Evolutionary conservation across 2,113 vertebrate species (phyloP), one percentile per base, ranked within the genome.

Genomic region (Carollia perspicillata): DNA sequence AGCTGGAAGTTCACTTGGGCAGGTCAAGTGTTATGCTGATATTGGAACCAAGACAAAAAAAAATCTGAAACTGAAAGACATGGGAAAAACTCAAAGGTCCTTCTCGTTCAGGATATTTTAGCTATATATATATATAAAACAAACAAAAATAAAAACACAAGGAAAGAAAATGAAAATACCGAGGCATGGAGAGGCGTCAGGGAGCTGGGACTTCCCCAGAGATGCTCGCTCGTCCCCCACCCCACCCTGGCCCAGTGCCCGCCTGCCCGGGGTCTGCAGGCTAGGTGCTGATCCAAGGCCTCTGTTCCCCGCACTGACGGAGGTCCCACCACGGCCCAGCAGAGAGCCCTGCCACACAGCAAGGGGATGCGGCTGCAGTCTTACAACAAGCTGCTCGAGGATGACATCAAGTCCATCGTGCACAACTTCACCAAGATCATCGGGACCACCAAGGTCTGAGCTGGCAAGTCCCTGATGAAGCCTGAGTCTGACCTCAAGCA

Each of bases 401-500:
- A 99, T n/a, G 99, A 99, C 12, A 98, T 99, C 97, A 98, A 98
- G 60, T 99, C 99, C 68, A 99, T 99, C 96, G 98, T 99, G 98
- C 99, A 99, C 91, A 99, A 99, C 97, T 99, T 99, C 97, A 99
- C 99, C 0, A 99, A 99, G 85, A 99, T 99, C 55, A 99, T 99
- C 87, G 99, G 99, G 97, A 99, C 99, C 0, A 99, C 99, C 4
- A 99, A 63, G 99, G 99, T 99, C 8, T 99, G 99, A 83, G 99
- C 99, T 0, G 99, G 99, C 0, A 99, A 99, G 98, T 99, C 99
- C 26, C 98, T 99, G 93, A 99, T 99, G 99, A 99, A 99, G 95
- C 99, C 99, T 13, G 99, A 99, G 90, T 99, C 99, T 0, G 99
- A 99, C 95, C 98, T 99, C 96, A 99, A 99, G 98, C 99, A 99